Conservation (phyloP, 2,888 invertebrate species). For the Papilio protenor region DNA sequence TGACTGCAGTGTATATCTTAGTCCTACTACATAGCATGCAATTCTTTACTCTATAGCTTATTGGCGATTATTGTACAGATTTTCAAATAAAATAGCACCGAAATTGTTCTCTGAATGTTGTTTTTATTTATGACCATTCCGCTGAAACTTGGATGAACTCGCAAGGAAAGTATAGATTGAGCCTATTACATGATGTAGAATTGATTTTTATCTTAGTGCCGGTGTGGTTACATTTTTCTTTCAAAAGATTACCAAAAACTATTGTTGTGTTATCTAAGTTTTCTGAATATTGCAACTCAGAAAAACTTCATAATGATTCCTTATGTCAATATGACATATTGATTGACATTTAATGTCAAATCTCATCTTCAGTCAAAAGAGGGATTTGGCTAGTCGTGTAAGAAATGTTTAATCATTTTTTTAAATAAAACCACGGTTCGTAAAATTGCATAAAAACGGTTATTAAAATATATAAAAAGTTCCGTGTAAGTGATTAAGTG, state of each 20-base stretch:
- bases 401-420: slow-evolving; percentile 11
- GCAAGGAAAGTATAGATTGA: neutral
- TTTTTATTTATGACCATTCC: slow-evolving; percentile 55
- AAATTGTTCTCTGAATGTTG: slow-evolving; percentile 69
- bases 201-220: no score
- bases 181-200: neutral
- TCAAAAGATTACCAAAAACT: neutral
- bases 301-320: slow-evolving; percentile 27
- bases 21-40: slow-evolving; percentile 53
- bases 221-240: neutral
- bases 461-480: slow-evolving; percentile 5
- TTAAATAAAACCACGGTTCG: slow-evolving; percentile 5
- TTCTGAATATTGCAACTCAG: slow-evolving; percentile 44
- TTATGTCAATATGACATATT: neutral
- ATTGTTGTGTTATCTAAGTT: neutral
- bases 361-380: slow-evolving; percentile 36
- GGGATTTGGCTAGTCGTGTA: slow-evolving; percentile 23
- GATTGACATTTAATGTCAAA: slow-evolving; percentile 15
- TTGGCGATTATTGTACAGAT: slow-evolving; percentile 73
- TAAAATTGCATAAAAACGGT: slow-evolving; percentile 15
- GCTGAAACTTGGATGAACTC: neutral
- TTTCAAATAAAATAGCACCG: slow-evolving; percentile 75
- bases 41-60: slow-evolving; percentile 60
- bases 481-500: slow-evolving; percentile 43
- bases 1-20: slow-evolving; percentile 47